phyloP scores from a whole-genome alignment of 2,797 vertebrate genomes.

The Phoebastria nigripes region DNA sequence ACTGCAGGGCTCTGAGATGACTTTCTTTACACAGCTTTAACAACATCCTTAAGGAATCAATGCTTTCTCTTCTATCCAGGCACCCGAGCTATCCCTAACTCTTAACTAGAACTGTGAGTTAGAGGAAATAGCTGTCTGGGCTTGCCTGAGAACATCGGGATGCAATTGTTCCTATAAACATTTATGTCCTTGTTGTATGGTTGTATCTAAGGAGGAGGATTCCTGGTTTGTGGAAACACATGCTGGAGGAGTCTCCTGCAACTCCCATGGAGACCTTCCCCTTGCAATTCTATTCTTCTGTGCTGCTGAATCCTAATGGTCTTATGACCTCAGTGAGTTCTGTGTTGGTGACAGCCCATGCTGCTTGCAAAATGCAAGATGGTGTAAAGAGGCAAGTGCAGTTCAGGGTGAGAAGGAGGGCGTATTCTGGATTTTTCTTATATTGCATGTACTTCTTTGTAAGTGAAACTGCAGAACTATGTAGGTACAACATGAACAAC shows the following conservation, averaged over 20 bases:
- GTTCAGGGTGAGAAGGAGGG: not conserved
- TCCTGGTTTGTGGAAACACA: not conserved
- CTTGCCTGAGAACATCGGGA: not conserved
- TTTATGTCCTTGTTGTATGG: not conserved
- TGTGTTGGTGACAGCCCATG: not conserved
- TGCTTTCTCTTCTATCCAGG: not conserved
- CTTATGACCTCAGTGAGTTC: not conserved
- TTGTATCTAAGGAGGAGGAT: not conserved
- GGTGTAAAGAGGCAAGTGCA: not conserved
- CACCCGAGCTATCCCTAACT: not conserved
- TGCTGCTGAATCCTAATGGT: not conserved
- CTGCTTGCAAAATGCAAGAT: not conserved
- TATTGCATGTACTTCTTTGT: not conserved
- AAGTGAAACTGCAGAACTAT: not conserved
- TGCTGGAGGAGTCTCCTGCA: not conserved
- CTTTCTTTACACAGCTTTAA: not conserved
- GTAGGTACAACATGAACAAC: fast-evolving
- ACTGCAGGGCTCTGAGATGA: not conserved
- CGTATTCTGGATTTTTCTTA: not conserved
- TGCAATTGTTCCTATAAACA: not conserved
- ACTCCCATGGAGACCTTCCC: not conserved
- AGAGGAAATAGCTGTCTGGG: not conserved
- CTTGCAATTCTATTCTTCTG: not conserved
- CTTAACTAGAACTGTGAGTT: not conserved
- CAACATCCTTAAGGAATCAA: not conserved